These are phyloP conservation scores for Drosophila watanabei DNA, from an alignment of 1,140 invertebrate species.

Conservation along the genomic window DNA sequence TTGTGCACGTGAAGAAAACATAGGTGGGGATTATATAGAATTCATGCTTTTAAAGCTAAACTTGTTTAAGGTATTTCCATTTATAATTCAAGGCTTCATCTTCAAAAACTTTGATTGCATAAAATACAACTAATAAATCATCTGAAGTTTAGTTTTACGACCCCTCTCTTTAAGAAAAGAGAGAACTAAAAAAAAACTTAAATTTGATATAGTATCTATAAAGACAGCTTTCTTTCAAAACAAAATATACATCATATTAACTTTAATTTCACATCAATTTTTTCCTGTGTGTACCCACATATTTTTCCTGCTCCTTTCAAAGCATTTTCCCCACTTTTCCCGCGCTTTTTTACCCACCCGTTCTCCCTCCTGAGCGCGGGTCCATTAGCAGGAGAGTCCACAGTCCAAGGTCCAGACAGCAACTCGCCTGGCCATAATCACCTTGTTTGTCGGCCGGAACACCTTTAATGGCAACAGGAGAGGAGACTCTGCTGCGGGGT, in stretches of 20 bases:
- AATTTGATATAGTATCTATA: too few relatives aligned
- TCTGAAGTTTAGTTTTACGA: background rate
- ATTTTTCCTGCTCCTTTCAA: background rate
- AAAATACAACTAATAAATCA: too few relatives aligned
- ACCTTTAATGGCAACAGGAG: conserved; percentile 58
- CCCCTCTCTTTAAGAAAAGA: background rate
- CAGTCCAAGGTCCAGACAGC: conserved; percentile 55
- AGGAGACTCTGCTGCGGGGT: background rate
- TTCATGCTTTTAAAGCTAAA: background rate
- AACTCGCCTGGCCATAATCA: conserved; percentile 73
- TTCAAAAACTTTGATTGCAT: background rate
- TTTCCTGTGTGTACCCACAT: background rate
- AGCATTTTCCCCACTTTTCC: conserved; percentile 7
- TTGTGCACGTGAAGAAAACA: background rate
- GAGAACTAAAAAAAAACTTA: background rate
- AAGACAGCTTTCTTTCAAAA: too few relatives aligned
- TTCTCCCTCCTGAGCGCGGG: conserved; percentile 38
- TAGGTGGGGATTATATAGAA: background rate
- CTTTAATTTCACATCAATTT: too few relatives aligned
- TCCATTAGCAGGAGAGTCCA: conserved; percentile 61
- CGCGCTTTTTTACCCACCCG: background rate
- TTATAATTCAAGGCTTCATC: background rate
- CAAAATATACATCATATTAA: too few relatives aligned
- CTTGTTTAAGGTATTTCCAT: background rate
- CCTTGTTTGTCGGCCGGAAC: conserved; percentile 76